Percentiles rank a stretch among this genome's conserved stretches.
phyloP scores from a whole-genome alignment of 2,888 invertebrate genomes.

The Cistogaster globosa region DNA sequence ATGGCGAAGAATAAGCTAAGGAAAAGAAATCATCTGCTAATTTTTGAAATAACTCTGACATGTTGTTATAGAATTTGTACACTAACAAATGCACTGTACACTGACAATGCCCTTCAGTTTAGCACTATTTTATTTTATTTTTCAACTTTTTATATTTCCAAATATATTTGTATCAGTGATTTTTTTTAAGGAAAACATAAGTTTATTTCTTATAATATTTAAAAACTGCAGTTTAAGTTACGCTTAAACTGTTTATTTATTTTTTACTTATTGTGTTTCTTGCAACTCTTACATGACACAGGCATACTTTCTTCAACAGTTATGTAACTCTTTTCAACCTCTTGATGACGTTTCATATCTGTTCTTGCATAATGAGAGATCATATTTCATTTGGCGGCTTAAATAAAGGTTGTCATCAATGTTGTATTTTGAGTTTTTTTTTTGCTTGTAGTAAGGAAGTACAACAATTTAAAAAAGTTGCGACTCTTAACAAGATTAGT shows the following conservation, averaged over 20 bases:
- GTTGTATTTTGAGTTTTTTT: neutral
- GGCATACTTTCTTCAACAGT: conserved; percentile 12
- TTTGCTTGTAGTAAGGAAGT: conserved; percentile 43
- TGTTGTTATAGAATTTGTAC: conserved; percentile 17
- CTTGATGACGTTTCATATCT: conserved; percentile 24
- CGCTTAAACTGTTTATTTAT: neutral
- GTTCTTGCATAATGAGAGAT: conserved; percentile 27
- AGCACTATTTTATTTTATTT: no score
- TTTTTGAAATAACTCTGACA: conserved; percentile 73
- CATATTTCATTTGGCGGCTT: conserved; percentile 40
- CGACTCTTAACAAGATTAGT: conserved; percentile 60
- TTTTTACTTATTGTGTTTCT: neutral
- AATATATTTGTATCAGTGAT: no score
- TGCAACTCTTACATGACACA: neutral
- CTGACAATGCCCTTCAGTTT: no score
- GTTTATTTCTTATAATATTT: no score
- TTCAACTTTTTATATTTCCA: no score
- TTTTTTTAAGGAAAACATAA: no score
- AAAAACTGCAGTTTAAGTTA: neutral
- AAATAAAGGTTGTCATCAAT: conserved; percentile 35
- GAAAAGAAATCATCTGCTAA: conserved; percentile 78
- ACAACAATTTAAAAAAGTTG: conserved; percentile 27
- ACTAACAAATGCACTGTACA: no score
- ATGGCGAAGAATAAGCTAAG: conserved; percentile 76
- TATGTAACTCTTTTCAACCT: conserved; percentile 14